Evolutionary conservation across 2,888 invertebrate species (phyloP), one percentile per base, ranked within the genome.

Genomic region (Cataglyphis albicans): DNA sequence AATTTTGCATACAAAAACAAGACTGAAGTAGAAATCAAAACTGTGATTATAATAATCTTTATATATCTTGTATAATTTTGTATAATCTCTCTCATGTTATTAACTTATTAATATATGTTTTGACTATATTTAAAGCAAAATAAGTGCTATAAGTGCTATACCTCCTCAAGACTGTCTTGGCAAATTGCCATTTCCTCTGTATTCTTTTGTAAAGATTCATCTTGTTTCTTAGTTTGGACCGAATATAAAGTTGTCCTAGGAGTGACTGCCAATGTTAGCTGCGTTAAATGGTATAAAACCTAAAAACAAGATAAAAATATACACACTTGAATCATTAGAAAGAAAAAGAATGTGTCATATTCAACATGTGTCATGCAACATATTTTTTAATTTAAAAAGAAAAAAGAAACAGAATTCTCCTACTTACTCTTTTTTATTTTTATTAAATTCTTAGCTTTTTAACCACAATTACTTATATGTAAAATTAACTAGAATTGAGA

Each of bases 251-350:
- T 85, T 18, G 93, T 91, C 88, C 91, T 91, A 70, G 94, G 92
- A 67, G 91, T 92, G 80, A 93, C 90, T 32, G 92, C 89, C 65
- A 93, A 92, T 81, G 93, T 92, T 65, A 94, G 85, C 81, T 94
- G 94, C 52, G 93, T 92, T 86, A 94, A 90, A 84, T 94, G 94
- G 90, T 93, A 94, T 72, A 94, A 88, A 81, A 94, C 93, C 94
- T 94, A 82, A 25, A 91, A 61, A 90, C 67, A 12, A 52, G 57
- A 55, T 70, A 48, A 48, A 68, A 59, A 81, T 70, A 6, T 29
- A 82, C 61, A 63, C 0, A 35, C 35, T 68, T 0, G 3, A 32
- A 10, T 61, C 15, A 25, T 35, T 21, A 38, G 6, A 35, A 6
- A 0, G 0, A 35, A 0, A 35, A 6, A 35, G 3, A 9, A 10